phyloP scores from a whole-genome alignment of 2,113 vertebrate genomes.

The Dasyprocta punctata region DNA sequence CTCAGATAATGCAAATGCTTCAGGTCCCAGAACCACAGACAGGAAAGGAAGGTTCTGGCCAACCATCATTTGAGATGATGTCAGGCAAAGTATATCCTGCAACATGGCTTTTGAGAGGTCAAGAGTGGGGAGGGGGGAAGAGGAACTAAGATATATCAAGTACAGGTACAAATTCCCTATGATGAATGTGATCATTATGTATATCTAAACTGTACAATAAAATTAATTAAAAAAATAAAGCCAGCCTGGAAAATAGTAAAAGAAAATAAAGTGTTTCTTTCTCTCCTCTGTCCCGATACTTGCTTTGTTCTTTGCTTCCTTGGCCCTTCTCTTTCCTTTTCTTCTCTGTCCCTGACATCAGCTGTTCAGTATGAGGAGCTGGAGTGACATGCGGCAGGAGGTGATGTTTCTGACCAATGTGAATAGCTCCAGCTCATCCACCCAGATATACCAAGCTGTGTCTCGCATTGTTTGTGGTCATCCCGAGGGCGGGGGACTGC shows the following conservation, averaged over 20 bases:
- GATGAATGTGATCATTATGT: background rate
- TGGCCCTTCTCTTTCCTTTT: background rate
- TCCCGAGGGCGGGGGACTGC: conserved; percentile 96
- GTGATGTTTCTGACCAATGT: conserved; percentile 91
- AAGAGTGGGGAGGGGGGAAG: background rate
- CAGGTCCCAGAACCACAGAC: fast-evolving
- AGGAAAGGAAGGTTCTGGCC: background rate
- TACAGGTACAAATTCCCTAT: background rate
- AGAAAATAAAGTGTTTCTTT: conserved; percentile 45
- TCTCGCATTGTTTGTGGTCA: conserved; percentile 97
- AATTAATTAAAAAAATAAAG: background rate
- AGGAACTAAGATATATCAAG: background rate
- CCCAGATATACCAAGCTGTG: conserved; percentile 96
- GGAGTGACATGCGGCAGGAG: conserved; percentile 96
- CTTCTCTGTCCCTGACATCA: conserved; percentile 60
- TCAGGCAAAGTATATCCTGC: background rate
- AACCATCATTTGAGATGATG: fast-evolving
- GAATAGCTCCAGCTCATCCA: conserved; percentile 91
- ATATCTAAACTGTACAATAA: background rate
- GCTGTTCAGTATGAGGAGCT: conserved; percentile 94
- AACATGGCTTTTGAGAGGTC: background rate
- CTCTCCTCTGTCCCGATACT: background rate
- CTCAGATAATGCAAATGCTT: background rate
- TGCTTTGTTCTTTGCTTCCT: background rate
- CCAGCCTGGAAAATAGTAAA: background rate